These are phyloP conservation scores for Austrofundulus limnaeus DNA, from an alignment of 2,113 vertebrate genomes.

Conservation along the genomic window DNA sequence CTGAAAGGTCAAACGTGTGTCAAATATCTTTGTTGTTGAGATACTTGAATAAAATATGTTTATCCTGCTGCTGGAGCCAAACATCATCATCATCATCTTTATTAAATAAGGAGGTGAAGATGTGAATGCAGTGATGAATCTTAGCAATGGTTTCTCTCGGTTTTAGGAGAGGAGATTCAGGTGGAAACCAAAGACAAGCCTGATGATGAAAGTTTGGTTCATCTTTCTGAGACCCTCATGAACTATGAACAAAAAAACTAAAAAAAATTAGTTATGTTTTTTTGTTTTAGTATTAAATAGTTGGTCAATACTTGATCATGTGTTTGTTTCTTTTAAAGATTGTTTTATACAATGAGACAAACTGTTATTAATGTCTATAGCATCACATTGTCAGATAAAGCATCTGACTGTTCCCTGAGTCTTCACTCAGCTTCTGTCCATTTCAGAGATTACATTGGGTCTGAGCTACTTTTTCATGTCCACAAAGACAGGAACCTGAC, in stretches of 20 bases:
- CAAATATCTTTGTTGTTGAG: constrained; percentile 66
- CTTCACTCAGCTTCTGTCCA: background rate
- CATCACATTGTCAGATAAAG: too few species aligned
- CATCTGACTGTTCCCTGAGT: background rate
- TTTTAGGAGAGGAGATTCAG: constrained; percentile 74
- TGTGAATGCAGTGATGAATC: constrained; percentile 81
- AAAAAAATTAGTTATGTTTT: constrained; percentile 33
- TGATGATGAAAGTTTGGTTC: constrained; percentile 3
- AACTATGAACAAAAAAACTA: background rate
- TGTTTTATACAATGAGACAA: too few species aligned
- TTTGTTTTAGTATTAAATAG: constrained; percentile 40
- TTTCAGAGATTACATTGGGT: constrained; percentile 3
- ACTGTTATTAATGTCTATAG: too few species aligned
- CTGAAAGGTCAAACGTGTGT: constrained; percentile 14
- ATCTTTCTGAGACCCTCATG: background rate
- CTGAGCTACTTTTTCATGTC: constrained; percentile 18
- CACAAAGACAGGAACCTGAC: constrained; percentile 30
- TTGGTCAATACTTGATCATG: background rate
- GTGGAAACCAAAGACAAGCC: constrained; percentile 88
- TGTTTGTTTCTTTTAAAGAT: background rate
- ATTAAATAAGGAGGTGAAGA: constrained; percentile 57
- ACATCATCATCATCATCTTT: constrained; percentile 71
- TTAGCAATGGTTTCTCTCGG: constrained; percentile 13
- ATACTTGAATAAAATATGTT: constrained; percentile 93
- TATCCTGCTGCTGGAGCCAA: constrained; percentile 91